Percentiles rank a stretch among this genome's conserved stretches.
These are phyloP conservation scores for Drosophila tani DNA, from an alignment of 1,140 invertebrate species.

Conservation along the genomic window DNA sequence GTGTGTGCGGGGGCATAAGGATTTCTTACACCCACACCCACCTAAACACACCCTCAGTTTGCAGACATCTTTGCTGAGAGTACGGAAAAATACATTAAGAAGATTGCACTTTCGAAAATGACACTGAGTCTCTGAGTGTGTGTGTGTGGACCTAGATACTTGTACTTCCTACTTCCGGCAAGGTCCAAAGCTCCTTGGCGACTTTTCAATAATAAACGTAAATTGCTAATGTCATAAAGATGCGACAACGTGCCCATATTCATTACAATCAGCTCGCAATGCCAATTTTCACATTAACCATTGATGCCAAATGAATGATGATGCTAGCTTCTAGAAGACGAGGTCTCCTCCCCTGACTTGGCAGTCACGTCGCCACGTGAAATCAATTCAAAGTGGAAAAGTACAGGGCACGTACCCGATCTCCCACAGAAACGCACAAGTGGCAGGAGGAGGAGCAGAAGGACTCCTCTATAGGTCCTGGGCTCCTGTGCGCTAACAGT, in stretches of 20 bases:
- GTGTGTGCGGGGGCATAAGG: background rate
- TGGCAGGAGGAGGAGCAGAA: slow-evolving; percentile 27
- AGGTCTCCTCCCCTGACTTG: background rate
- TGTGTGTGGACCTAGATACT: slow-evolving; percentile 16
- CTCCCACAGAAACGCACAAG: slow-evolving; percentile 36
- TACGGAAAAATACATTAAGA: slow-evolving; percentile 73
- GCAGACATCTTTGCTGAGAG: slow-evolving; percentile 43
- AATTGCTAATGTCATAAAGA: slow-evolving; percentile 74
- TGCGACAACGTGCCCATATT: slow-evolving; percentile 66
- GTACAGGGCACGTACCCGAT: slow-evolving; percentile 59
- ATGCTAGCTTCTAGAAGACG: slow-evolving; percentile 38
- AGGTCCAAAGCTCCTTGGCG: slow-evolving; percentile 1
- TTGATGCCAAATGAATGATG: slow-evolving; percentile 78
- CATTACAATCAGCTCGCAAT: slow-evolving; percentile 70
- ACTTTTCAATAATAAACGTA: slow-evolving; percentile 55
- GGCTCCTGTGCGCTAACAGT: slow-evolving; percentile 20
- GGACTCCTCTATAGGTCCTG: background rate
- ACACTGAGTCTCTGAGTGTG: slow-evolving; percentile 49
- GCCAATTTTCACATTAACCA: slow-evolving; percentile 77
- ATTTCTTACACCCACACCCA: slow-evolving; percentile 1
- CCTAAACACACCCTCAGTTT: slow-evolving; percentile 9
- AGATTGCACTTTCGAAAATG: slow-evolving; percentile 79
- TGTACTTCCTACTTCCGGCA: slow-evolving; percentile 14
- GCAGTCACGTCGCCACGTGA: slow-evolving; percentile 52
- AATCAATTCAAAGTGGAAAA: slow-evolving; percentile 65